These are phyloP conservation scores for Xenopus borealis DNA, from an alignment of 2,113 vertebrate genomes.

Conservation along the genomic window DNA sequence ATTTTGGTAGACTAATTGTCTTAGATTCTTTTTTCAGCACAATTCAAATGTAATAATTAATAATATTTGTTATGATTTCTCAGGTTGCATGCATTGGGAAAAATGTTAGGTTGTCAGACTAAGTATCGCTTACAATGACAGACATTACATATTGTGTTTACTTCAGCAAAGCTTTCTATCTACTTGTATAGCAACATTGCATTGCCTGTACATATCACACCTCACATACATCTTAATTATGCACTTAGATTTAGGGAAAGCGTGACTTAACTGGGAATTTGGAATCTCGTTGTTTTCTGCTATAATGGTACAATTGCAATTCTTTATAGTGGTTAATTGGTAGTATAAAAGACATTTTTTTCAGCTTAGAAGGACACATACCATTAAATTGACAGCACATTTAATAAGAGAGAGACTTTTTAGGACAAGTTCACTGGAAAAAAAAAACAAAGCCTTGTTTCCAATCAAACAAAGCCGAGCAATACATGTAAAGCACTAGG, in stretches of 20 bases:
- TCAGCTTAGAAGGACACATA: background rate
- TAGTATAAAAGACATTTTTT: slow-evolving; percentile 9
- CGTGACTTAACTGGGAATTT: slow-evolving; percentile 7
- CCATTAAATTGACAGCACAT: no score
- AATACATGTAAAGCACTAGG: background rate
- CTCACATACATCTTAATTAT: slow-evolving; percentile 34
- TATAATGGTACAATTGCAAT: slow-evolving; percentile 1
- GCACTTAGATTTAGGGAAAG: slow-evolving; percentile 13
- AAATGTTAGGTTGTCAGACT: slow-evolving; percentile 10
- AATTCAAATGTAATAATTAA: no score
- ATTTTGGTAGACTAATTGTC: no score
- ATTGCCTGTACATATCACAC: slow-evolving; percentile 11
- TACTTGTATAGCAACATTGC: no score
- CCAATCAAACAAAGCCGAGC: background rate
- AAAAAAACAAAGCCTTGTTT: background rate
- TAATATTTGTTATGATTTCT: no score
- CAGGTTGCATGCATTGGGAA: no score
- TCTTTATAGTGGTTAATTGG: slow-evolving; percentile 1
- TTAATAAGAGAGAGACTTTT: no score
- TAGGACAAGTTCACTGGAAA: background rate
- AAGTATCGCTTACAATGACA: slow-evolving; percentile 10
- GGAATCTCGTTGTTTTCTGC: slow-evolving; percentile 4
- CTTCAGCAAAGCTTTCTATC: slow-evolving; percentile 4
- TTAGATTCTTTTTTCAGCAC: no score
- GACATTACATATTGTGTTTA: slow-evolving; percentile 19